These are phyloP conservation scores for Geopemphigus sp. DNA, from an alignment of 1,140 invertebrate species.

Conservation along the genomic window DNA sequence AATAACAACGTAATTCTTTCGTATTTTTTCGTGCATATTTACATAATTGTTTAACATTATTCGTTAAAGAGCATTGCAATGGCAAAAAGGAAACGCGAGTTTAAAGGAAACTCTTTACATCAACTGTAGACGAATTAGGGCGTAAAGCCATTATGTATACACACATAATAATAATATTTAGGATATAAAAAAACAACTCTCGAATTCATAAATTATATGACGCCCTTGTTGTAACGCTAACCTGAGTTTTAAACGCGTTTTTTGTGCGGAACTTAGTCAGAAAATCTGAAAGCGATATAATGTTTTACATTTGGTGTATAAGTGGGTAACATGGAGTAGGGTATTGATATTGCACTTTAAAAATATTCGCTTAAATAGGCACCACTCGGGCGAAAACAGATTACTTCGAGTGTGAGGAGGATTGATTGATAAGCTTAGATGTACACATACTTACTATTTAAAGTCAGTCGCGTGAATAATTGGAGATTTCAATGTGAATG, in stretches of 20 bases:
- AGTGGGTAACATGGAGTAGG: too few species aligned
- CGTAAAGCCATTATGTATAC: neutral
- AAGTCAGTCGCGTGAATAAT: conserved; percentile 25
- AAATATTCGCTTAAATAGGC: conserved; percentile 32
- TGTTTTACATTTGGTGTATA: neutral
- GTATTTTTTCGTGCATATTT: neutral
- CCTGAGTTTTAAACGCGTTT: neutral
- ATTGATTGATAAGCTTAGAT: conserved; percentile 29
- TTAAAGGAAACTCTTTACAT: neutral
- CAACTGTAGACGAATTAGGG: neutral
- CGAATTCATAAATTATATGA: neutral
- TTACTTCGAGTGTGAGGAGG: conserved; percentile 27
- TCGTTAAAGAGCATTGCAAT: neutral
- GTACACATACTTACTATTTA: neutral
- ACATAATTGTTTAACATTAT: too few species aligned
- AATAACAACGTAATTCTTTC: neutral
- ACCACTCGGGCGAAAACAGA: conserved; percentile 27
- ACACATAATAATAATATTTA: neutral
- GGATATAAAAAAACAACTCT: neutral
- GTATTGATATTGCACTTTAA: conserved; percentile 21
- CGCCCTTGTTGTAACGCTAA: neutral
- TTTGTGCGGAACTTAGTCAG: neutral
- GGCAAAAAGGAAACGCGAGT: neutral
- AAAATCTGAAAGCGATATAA: conserved; percentile 16
- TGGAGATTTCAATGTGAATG: conserved; percentile 22